Evolutionary conservation across 2,888 invertebrate genomes (phyloP).

Genomic region (Anthophora plumipes): DNA sequence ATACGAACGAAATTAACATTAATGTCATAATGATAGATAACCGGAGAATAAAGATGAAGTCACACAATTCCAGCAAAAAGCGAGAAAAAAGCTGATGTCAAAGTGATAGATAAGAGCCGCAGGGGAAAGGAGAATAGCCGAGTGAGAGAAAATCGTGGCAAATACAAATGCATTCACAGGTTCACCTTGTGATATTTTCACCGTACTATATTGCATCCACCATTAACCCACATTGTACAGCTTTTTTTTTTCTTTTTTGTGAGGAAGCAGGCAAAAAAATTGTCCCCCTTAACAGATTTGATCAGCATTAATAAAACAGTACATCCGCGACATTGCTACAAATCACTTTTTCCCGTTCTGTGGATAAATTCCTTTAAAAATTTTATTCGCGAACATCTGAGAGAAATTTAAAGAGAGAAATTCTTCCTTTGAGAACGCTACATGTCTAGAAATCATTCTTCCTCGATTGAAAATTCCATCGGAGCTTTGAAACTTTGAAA

Average conservation of each 20-base stretch:
- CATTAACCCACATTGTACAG: slow-evolving; percentile 7
- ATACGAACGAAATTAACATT: not conserved
- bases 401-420: no score
- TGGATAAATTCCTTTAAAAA: no score
- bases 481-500: no score
- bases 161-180: slow-evolving; percentile 11
- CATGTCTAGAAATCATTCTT: no score
- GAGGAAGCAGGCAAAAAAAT: not conserved
- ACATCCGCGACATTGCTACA: not conserved
- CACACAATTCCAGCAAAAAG: not conserved
- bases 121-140: not conserved
- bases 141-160: not conserved
- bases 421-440: no score
- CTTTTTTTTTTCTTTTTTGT: no score
- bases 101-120: slow-evolving; percentile 1
- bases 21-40: not conserved
- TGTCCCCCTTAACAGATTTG: not conserved
- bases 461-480: no score
- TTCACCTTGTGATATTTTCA: slow-evolving; percentile 7
- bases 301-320: not conserved
- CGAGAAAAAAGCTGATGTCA: not conserved
- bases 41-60: not conserved
- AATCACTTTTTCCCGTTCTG: no score
- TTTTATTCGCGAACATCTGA: no score
- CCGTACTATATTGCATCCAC: not conserved